These are phyloP conservation scores for Microctonus aethiopoides DNA, from an alignment of 2,888 invertebrate genomes.

Conservation along the genomic window DNA sequence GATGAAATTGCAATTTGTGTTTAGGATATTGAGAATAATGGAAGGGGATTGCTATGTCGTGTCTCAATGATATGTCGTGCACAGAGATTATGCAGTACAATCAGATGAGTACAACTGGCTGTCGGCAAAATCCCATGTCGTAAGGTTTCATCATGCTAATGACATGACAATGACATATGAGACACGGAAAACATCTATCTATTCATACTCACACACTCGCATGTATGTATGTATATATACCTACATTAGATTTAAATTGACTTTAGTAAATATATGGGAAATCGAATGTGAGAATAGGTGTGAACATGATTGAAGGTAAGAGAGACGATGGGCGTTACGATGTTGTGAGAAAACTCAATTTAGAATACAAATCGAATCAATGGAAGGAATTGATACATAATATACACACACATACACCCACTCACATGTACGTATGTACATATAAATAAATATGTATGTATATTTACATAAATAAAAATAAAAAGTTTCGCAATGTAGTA, in stretches of 20 bases:
- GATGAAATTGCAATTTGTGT: background rate
- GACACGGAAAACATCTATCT: background rate
- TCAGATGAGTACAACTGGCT: background rate
- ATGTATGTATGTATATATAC: background rate
- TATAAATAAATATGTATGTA: too few species aligned
- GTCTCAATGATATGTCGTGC: slow-evolving; percentile 24
- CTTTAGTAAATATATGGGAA: too few species aligned
- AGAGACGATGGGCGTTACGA: too few species aligned
- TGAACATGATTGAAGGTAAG: too few species aligned
- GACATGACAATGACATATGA: slow-evolving; percentile 38
- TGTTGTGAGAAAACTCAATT: slow-evolving; percentile 36
- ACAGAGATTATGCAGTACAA: slow-evolving; percentile 19
- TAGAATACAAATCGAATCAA: slow-evolving; percentile 27
- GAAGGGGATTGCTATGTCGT: too few species aligned
- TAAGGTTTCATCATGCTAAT: slow-evolving; percentile 39
- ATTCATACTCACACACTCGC: background rate
- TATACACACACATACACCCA: too few species aligned
- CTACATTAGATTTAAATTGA: background rate
- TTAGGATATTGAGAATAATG: background rate
- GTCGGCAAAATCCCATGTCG: slow-evolving; percentile 24
- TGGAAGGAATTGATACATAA: slow-evolving; percentile 11
- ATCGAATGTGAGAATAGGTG: slow-evolving; percentile 23
- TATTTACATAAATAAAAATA: too few species aligned
- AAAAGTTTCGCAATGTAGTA: too few species aligned
- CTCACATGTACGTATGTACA: too few species aligned